These are phyloP conservation scores for Melanotaenia maccullochi DNA, from an alignment of 2,797 vertebrate genomes.

Conservation along the genomic window DNA sequence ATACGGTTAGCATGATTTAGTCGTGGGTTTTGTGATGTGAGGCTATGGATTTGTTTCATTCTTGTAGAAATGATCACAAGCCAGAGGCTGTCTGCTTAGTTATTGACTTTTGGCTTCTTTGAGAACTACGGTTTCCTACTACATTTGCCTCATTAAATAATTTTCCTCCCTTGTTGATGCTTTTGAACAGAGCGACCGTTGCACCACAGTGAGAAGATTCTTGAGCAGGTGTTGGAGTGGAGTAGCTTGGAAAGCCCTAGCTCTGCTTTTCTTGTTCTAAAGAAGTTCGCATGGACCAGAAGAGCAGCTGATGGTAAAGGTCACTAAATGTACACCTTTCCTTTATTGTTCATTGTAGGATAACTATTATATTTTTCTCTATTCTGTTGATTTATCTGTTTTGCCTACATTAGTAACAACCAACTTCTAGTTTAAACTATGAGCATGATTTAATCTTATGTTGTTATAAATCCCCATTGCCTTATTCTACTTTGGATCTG, in stretches of 20 bases:
- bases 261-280: conserved; percentile 91
- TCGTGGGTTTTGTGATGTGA: conserved; percentile 48
- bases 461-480: background rate
- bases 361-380: background rate
- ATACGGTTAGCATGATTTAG: conserved; percentile 57
- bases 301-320: conserved; percentile 59
- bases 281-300: conserved; percentile 83
- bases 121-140: background rate
- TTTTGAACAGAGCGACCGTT: conserved; percentile 89
- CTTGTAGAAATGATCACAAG: conserved; percentile 44
- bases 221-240: conserved; percentile 95
- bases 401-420: background rate
- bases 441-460: background rate
- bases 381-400: background rate
- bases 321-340: conserved; percentile 24
- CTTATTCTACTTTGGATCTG: background rate
- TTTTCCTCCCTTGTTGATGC: conserved; percentile 6
- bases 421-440: background rate
- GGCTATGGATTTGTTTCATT: conserved; percentile 47
- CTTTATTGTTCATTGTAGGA: background rate
- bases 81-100: background rate
- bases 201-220: conserved; percentile 92
- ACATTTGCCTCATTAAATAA: background rate
- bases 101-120: background rate
- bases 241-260: conserved; percentile 88